These are phyloP conservation scores for Polietes domitor DNA, from an alignment of 2,888 invertebrate genomes.

Conservation along the genomic window DNA sequence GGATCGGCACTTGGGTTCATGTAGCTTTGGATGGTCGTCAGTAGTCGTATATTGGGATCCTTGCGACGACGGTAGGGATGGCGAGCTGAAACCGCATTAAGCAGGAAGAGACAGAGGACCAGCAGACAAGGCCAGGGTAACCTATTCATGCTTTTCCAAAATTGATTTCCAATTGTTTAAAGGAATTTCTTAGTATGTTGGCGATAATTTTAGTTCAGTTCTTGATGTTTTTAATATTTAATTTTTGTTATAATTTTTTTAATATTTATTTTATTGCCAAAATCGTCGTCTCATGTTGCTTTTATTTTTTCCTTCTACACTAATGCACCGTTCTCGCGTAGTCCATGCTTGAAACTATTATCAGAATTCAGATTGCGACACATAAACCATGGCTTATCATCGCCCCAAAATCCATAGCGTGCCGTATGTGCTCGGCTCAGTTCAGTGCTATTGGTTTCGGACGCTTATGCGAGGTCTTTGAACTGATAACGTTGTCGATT, in stretches of 20 bases:
- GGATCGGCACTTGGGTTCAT: conserved; percentile 63
- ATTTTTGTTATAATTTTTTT: conserved; percentile 8
- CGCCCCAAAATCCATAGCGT: too few species aligned
- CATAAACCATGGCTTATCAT: too few species aligned
- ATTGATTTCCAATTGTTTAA: too few species aligned
- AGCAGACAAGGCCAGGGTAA: too few species aligned
- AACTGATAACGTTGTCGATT: too few species aligned
- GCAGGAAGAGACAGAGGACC: too few species aligned
- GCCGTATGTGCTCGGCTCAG: too few species aligned
- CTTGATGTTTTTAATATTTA: neutral
- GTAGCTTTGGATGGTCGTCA: conserved; percentile 58
- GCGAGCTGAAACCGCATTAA: neutral
- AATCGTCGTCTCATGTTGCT: neutral
- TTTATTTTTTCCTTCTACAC: neutral
- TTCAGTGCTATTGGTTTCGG: too few species aligned
- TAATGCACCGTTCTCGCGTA: conserved; percentile 8
- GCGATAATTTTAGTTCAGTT: neutral
- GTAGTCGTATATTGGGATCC: conserved; percentile 30
- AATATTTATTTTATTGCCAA: neutral
- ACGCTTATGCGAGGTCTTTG: too few species aligned
- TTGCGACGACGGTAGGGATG: neutral
- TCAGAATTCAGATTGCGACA: neutral
- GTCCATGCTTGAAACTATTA: conserved; percentile 34
- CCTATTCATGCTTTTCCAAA: too few species aligned
- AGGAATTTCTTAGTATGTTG: neutral